These are phyloP conservation scores for Rhizoglyphus robini DNA, from an alignment of 1,140 invertebrate species.

Conservation along the genomic window DNA sequence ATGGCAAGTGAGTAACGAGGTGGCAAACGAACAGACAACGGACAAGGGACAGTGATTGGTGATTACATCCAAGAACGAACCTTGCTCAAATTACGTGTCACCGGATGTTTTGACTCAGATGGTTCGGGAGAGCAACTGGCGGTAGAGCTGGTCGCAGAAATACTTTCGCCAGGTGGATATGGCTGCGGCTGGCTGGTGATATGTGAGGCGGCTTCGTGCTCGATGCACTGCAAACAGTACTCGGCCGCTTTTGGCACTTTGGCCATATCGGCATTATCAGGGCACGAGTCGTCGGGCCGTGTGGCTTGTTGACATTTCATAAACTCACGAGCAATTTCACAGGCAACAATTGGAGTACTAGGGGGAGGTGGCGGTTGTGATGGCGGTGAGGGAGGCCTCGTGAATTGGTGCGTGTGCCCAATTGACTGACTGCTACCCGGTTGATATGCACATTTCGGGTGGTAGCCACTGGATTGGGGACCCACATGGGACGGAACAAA, in stretches of 20 bases:
- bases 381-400: background rate
- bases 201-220: background rate
- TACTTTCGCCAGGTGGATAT: background rate
- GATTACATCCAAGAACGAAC: conserved; percentile 12
- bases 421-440: background rate
- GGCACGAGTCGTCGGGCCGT: too few relatives aligned
- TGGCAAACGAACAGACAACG: background rate
- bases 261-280: too few relatives aligned
- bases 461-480: background rate
- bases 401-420: background rate
- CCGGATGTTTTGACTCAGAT: background rate
- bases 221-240: background rate
- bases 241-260: background rate
- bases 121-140: background rate
- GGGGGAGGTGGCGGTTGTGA: too few relatives aligned
- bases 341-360: background rate
- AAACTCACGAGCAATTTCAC: too few relatives aligned
- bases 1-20: background rate
- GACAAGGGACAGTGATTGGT: background rate
- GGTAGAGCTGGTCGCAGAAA: too few relatives aligned
- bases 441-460: conserved; percentile 1
- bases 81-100: conserved; percentile 12
- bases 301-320: too few relatives aligned
- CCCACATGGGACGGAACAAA: background rate
- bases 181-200: background rate